Percentiles rank a stretch among this genome's conserved stretches.
phyloP scores from a whole-genome alignment of 2,113 vertebrate species.

The Thamnophis sirtalis region DNA sequence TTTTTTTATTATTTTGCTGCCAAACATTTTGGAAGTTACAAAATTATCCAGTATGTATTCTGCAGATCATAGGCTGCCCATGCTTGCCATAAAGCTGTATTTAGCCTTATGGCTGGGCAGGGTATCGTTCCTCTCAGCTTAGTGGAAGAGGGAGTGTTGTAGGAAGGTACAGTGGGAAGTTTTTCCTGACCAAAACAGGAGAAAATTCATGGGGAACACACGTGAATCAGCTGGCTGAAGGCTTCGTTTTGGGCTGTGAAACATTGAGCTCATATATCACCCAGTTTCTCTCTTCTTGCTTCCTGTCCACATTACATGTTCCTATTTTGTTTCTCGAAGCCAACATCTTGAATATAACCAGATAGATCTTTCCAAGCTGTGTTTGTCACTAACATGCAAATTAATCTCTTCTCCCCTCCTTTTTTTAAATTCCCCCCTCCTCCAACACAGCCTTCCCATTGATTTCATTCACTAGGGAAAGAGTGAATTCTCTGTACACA shows the following conservation, averaged over 20 bases:
- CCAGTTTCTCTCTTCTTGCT: background rate
- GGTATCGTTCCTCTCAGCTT: background rate
- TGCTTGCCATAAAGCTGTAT: background rate
- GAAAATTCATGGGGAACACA: background rate
- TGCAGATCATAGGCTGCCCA: background rate
- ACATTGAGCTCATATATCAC: background rate
- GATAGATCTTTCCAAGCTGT: background rate
- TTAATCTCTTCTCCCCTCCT: background rate
- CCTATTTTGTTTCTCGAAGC: background rate
- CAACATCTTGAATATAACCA: background rate
- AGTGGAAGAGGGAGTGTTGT: background rate
- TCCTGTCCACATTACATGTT: background rate
- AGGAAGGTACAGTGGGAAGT: background rate
- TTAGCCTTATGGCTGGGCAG: background rate
- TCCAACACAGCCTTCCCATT: background rate
- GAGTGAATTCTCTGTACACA: background rate
- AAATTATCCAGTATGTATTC: background rate
- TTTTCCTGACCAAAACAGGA: background rate
- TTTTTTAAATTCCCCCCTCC: background rate
- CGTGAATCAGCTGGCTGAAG: background rate
- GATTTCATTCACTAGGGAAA: background rate
- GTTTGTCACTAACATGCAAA: slow-evolving; percentile 4
- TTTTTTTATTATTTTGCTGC: background rate
- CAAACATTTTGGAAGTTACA: background rate
- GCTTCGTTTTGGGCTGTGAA: background rate